phyloP scores from a whole-genome alignment of 64 coral and sea anemone species.

The Cladopsammia gracilis region DNA sequence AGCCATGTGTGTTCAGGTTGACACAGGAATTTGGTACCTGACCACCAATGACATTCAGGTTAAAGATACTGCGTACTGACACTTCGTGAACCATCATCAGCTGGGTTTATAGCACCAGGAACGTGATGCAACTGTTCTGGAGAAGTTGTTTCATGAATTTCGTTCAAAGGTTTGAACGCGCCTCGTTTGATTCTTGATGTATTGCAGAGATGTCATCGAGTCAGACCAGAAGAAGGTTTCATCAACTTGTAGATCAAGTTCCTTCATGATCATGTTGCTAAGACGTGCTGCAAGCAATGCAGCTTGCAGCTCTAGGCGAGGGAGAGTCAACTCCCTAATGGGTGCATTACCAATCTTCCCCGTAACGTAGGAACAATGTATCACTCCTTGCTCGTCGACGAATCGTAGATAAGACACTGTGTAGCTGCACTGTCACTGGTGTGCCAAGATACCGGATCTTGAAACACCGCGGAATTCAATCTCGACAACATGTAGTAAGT shows the following conservation, averaged over 20 bases:
- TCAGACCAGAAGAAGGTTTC: constrained; percentile 39
- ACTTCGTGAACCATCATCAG: too few relatives aligned
- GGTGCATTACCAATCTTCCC: constrained; percentile 35
- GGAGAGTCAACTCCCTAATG: constrained; percentile 52
- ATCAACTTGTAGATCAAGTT: constrained; percentile 28
- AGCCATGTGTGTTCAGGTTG: constrained; percentile 29
- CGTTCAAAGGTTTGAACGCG: constrained; percentile 42
- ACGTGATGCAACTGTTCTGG: constrained; percentile 49
- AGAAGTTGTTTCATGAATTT: constrained; percentile 18
- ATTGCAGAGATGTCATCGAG: constrained; percentile 23
- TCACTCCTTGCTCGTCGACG: constrained; percentile 5
- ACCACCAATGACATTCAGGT: constrained; percentile 6
- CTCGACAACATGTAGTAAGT: constrained; percentile 1
- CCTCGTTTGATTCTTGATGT: constrained; percentile 46
- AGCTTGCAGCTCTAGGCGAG: constrained; percentile 59
- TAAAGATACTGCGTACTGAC: not conserved
- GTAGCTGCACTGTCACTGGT: not conserved
- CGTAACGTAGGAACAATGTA: constrained; percentile 50
- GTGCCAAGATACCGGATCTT: not conserved
- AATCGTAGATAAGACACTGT: constrained; percentile 48
- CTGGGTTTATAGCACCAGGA: constrained; percentile 2
- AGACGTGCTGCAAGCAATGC: constrained; percentile 17
- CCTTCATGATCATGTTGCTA: not conserved
- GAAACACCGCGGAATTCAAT: constrained; percentile 53
- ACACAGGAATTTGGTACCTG: constrained; percentile 39